phyloP scores from a whole-genome alignment of 2,888 invertebrate genomes.

The Tenthredo amoena region DNA sequence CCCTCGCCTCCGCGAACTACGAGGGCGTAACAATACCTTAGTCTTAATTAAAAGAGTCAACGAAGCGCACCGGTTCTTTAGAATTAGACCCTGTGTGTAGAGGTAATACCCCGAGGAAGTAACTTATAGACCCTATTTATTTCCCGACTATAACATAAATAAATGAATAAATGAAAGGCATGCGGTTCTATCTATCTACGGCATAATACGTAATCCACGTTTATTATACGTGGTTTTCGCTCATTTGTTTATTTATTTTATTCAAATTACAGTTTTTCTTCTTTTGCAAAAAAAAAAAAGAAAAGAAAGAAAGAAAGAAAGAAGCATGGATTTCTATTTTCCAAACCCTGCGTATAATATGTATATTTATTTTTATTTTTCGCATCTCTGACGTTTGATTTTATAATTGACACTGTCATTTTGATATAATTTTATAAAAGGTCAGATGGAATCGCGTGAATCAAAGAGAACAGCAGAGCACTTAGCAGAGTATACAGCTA shows the following conservation, averaged over 20 bases:
- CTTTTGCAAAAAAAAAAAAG: too few relatives aligned
- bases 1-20: background rate
- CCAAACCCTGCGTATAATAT: background rate
- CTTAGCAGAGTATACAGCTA: too few relatives aligned
- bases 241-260: too few relatives aligned
- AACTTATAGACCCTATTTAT: background rate
- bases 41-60: slow-evolving; percentile 31
- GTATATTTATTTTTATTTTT: too few relatives aligned
- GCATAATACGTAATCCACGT: background rate
- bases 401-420: background rate
- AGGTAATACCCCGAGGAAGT: background rate
- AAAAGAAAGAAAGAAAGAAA: too few relatives aligned
- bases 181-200: background rate
- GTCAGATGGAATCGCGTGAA: background rate
- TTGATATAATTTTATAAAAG: too few relatives aligned
- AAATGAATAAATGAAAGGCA: background rate
- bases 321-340: background rate
- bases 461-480: background rate
- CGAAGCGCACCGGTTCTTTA: background rate
- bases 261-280: too few relatives aligned
- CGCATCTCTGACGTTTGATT: background rate
- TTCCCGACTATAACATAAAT: background rate
- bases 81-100: background rate
- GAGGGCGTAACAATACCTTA: background rate
- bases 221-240: too few relatives aligned